A percentile compares a stretch with the other conserved stretches of the same genome.
Conservation (phyloP, 2,797 vertebrate genomes). For the Tapera naevia region DNA sequence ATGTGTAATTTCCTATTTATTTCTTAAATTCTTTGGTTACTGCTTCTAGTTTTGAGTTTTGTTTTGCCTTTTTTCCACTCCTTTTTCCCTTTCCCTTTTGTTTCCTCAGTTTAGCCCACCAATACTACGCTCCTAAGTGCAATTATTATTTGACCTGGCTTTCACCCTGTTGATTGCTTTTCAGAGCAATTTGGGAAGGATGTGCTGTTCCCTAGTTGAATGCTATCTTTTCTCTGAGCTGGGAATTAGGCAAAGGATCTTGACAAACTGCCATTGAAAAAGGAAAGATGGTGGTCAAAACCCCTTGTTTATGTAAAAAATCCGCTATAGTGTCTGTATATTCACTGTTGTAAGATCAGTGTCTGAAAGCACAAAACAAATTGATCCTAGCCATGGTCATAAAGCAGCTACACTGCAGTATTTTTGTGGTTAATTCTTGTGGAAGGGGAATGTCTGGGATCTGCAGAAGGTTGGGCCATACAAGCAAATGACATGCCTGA, state of each 20-base stretch:
- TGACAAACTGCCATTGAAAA: not conserved
- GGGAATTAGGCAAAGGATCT: not conserved
- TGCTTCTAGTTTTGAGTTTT: not conserved
- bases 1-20: not conserved
- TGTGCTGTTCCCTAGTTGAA: not conserved
- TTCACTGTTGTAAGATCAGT: not conserved
- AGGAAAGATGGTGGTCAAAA: not conserved
- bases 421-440: constrained; percentile 26
- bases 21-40: not conserved
- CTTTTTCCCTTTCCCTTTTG: rapidly evolving
- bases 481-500: constrained; percentile 36
- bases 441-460: constrained; percentile 1
- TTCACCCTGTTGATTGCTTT: not conserved
- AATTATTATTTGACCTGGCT: not conserved
- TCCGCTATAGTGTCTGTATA: not conserved
- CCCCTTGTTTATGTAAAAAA: not conserved
- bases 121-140: not conserved
- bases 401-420: not conserved
- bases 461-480: constrained; percentile 22
- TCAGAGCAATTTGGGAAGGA: not conserved
- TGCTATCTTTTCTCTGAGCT: not conserved
- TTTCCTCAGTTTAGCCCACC: not conserved
- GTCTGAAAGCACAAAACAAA: constrained; percentile 8
- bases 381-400: not conserved
- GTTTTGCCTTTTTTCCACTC: not conserved